phyloP scores from a whole-genome alignment of 2,888 invertebrate genomes.

The Scaptomyza parva region DNA sequence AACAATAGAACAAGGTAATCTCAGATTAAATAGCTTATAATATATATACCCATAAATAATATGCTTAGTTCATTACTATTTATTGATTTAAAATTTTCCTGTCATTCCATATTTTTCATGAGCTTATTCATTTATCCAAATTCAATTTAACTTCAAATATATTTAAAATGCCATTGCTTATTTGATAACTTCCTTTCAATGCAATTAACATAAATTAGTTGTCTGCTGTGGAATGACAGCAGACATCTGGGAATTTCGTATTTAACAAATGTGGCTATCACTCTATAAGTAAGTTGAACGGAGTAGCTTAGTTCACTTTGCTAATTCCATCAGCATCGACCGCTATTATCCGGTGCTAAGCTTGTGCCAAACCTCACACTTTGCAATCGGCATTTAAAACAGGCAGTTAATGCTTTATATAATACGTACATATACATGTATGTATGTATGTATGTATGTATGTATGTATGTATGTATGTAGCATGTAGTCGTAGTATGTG shows the following conservation, averaged over 20 bases:
- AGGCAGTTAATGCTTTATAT: constrained; percentile 53
- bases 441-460: no score
- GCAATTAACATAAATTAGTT: constrained; percentile 5
- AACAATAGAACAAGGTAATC: no score
- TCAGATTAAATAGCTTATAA: not conserved
- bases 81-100: not conserved
- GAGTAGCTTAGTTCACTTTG: constrained; percentile 17
- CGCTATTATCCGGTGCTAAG: constrained; percentile 52
- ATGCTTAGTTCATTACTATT: not conserved
- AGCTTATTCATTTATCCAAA: not conserved
- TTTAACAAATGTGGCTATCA: not conserved
- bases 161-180: not conserved
- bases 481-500: constrained; percentile 16
- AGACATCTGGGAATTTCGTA: not conserved
- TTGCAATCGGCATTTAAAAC: constrained; percentile 51
- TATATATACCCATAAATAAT: not conserved
- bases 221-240: not conserved
- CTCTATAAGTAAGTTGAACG: constrained; percentile 5
- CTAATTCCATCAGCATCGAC: constrained; percentile 26
- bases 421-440: no score
- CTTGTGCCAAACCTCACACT: constrained; percentile 38
- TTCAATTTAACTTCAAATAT: not conserved
- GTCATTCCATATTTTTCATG: not conserved
- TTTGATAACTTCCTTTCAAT: not conserved
- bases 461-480: no score